phyloP scores from a whole-genome alignment of 2,888 invertebrate species.

The Melangyna quadrimaculata region DNA sequence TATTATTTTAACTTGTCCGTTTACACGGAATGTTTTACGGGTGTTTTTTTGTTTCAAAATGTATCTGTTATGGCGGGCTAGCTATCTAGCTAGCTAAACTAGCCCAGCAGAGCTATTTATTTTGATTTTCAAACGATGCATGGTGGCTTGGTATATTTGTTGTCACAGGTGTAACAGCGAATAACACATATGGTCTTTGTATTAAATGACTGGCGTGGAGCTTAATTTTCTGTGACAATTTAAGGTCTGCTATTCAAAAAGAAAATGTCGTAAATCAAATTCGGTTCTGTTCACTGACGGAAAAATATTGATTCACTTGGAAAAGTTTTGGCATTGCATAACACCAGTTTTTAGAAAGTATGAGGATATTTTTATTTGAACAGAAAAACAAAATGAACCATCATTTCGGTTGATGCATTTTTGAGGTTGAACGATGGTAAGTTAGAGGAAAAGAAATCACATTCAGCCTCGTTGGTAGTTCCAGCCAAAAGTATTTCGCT shows the following conservation, averaged over 20 bases:
- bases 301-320: background rate
- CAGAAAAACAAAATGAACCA: background rate
- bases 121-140: constrained; percentile 30
- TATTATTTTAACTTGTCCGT: constrained; percentile 57
- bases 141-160: constrained; percentile 45
- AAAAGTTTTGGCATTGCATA: background rate
- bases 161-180: constrained; percentile 52
- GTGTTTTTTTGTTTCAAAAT: background rate
- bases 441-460: too few relatives aligned
- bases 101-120: background rate
- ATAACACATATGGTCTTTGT: constrained; percentile 6
- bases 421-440: too few relatives aligned
- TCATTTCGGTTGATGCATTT: too few relatives aligned
- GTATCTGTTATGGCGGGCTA: background rate
- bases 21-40: constrained; percentile 17
- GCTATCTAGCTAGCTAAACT: background rate
- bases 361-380: background rate
- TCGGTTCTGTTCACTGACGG: background rate
- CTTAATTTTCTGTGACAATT: constrained; percentile 5
- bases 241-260: background rate
- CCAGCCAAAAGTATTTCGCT: too few relatives aligned
- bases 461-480: too few relatives aligned
- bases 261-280: background rate
- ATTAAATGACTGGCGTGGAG: background rate
- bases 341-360: background rate